A percentile compares a stretch with the other conserved stretches of the same genome.
These are phyloP conservation scores for Cryptocheilus praepositus DNA, from an alignment of 2,888 invertebrate genomes.

Conservation along the genomic window DNA sequence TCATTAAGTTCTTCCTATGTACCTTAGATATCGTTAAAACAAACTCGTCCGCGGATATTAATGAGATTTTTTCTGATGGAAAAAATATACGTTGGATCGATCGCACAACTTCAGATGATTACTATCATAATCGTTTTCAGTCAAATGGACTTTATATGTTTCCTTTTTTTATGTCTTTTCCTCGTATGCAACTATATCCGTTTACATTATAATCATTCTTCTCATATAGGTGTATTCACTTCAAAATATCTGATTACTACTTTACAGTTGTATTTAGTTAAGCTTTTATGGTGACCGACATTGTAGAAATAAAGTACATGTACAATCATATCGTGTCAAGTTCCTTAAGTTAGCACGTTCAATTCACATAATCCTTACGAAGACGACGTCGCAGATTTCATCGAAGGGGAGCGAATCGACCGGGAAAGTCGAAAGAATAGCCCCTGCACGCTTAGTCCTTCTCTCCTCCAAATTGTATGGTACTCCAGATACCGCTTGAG, in stretches of 20 bases:
- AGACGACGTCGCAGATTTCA: background rate
- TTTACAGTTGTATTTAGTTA: slow-evolving; percentile 32
- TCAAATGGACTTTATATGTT: slow-evolving; percentile 20
- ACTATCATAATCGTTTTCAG: slow-evolving; percentile 19
- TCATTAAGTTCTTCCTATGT: no score
- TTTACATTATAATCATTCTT: slow-evolving; percentile 14
- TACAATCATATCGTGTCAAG: background rate
- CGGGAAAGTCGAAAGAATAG: background rate
- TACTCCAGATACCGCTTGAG: slow-evolving; percentile 9
- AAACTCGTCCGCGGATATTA: no score
- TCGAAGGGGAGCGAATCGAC: background rate
- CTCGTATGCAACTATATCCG: background rate
- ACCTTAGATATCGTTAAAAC: no score
- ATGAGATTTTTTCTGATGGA: no score
- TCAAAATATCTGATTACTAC: slow-evolving; percentile 20
- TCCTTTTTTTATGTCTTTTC: slow-evolving; percentile 19
- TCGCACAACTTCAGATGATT: slow-evolving; percentile 1
- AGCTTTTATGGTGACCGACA: slow-evolving; percentile 21
- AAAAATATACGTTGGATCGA: no score
- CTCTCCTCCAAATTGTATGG: slow-evolving; percentile 12
- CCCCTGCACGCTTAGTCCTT: background rate
- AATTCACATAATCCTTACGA: no score
- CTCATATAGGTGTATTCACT: slow-evolving; percentile 17
- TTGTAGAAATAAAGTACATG: slow-evolving; percentile 35
- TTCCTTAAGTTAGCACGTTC: background rate